Percentiles rank a stretch among this genome's conserved stretches.
These are phyloP conservation scores for Leguminivora glycinivorella DNA, from an alignment of 1,140 invertebrate genomes.

Conservation along the genomic window DNA sequence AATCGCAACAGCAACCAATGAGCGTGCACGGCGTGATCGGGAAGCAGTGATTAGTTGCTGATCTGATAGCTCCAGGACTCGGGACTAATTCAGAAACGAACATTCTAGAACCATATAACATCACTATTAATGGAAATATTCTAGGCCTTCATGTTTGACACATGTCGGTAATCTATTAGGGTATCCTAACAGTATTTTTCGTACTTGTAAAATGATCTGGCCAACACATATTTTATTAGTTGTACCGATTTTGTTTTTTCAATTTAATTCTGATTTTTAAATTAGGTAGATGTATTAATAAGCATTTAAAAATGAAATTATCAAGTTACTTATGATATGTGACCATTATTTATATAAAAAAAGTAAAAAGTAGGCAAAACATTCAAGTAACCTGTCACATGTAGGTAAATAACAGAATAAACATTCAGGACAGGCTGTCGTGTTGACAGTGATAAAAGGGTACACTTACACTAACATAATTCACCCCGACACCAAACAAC, in stretches of 20 bases:
- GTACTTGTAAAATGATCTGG: neutral
- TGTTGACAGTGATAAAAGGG: conserved; percentile 6
- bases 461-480: conserved; percentile 6
- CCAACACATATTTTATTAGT: neutral
- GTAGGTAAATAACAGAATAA: neutral
- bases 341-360: neutral
- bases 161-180: too few species aligned
- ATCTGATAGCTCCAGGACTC: neutral
- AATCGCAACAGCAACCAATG: neutral
- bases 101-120: neutral
- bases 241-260: too few species aligned
- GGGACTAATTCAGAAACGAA: neutral
- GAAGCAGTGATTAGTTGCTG: neutral
- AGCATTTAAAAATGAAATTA: too few species aligned
- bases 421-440: neutral
- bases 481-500: neutral
- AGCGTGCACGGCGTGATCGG: neutral
- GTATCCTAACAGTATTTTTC: neutral
- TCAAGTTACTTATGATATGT: too few species aligned
- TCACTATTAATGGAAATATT: neutral
- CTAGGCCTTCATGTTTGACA: neutral
- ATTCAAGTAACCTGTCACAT: conserved; percentile 2
- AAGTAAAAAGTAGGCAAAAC: neutral
- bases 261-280: too few species aligned
- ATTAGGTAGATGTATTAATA: too few species aligned